Conservation (phyloP, 2,113 vertebrate genomes). For the Perccottus glenii region DNA sequence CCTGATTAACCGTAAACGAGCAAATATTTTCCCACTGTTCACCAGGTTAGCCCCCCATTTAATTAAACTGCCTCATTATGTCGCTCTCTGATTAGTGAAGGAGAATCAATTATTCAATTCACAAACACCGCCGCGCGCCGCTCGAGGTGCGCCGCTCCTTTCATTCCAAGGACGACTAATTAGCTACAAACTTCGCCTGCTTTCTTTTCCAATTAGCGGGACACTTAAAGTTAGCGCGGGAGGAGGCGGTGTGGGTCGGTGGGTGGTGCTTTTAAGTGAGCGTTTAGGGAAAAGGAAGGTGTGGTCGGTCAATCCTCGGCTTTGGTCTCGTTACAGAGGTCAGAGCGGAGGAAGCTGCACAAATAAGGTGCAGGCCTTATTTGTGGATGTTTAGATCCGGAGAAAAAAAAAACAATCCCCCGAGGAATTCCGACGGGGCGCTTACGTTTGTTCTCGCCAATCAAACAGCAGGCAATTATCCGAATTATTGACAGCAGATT, state of each 20-base stretch:
- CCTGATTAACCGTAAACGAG: conserved; percentile 96
- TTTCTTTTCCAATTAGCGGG: conserved; percentile 85
- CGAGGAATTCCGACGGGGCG: conserved; percentile 85
- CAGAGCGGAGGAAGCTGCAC: conserved; percentile 80
- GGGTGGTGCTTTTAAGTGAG: conserved; percentile 54
- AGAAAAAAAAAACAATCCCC: conserved; percentile 89
- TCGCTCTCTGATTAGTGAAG: conserved; percentile 98
- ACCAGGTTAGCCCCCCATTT: conserved; percentile 99
- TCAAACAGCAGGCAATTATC: conserved; percentile 99
- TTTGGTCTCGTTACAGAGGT: conserved; percentile 88
- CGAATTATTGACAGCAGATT: conserved; percentile 99
- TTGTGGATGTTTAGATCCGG: conserved; percentile 92
- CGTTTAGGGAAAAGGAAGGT: conserved; percentile 51
- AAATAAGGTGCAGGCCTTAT: conserved; percentile 67
- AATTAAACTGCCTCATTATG: conserved; percentile 99
- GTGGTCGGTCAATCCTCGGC: conserved; percentile 81
- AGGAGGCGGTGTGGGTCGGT: conserved; percentile 23
- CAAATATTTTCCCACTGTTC: conserved; percentile 99
- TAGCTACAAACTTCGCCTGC: conserved; percentile 89
- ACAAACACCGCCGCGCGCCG: conserved; percentile 92
- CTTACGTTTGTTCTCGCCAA: conserved; percentile 94
- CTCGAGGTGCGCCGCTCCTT: conserved; percentile 97
- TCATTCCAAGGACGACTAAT: conserved; percentile 99
- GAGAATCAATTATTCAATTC: conserved; percentile 99
- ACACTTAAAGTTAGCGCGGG: conserved; percentile 68